phyloP scores from a whole-genome alignment of 2,113 vertebrate species.

The Paedocypris sp. region DNA sequence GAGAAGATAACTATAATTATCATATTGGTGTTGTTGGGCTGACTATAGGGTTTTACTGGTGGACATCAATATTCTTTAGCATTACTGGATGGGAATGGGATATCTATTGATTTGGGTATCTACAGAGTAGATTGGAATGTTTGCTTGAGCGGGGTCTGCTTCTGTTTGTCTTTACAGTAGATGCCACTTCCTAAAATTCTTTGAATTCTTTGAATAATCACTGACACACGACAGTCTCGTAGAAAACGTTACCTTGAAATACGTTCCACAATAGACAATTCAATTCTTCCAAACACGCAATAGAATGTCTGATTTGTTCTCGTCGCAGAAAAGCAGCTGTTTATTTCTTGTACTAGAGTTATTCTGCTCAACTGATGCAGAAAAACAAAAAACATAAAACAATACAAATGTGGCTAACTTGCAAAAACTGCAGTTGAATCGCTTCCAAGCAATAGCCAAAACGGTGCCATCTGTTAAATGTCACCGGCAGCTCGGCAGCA shows the following conservation, averaged over 20 bases:
- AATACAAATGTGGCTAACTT: neutral
- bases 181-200: neutral
- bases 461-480: conserved; percentile 6
- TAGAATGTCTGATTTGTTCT: no score
- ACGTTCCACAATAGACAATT: no score
- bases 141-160: conserved; percentile 5
- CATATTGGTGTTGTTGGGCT: no score
- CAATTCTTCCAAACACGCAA: no score
- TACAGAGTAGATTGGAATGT: neutral
- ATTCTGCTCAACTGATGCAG: neutral
- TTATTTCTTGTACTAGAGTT: no score
- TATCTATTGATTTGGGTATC: conserved; percentile 10
- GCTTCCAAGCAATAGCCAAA: conserved; percentile 7
- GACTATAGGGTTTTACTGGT: no score
- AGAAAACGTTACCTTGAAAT: no score
- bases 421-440: neutral
- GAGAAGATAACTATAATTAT: no score
- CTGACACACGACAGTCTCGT: neutral
- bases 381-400: neutral
- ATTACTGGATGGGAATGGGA: neutral
- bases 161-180: conserved; percentile 7
- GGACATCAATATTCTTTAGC: no score
- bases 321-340: no score
- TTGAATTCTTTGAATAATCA: neutral
- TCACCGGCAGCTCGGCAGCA: neutral